Base-by-base conservation (phyloP, 2,113 vertebrate genomes). In the Perca fluviatilis region DNA sequence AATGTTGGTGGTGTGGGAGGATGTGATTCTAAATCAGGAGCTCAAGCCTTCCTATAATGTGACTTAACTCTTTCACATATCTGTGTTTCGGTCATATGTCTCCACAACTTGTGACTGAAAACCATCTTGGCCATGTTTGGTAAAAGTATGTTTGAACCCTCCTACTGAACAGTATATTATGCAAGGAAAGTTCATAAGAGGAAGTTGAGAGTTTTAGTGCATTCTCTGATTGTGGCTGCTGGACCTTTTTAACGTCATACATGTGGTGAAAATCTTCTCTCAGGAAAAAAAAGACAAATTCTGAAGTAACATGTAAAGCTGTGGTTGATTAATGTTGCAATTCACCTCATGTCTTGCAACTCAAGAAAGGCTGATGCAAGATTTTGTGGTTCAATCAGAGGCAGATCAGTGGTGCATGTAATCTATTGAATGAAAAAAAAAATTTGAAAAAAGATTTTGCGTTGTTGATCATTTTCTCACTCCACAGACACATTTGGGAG, bases 51-150 rank as follows among this genome's bases (percentile, higher is more conserved):
- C 9, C 69, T 36, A n/a, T 43, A 69, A 49, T 21, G 33, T 72
- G 63, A 83, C 71, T 53, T 30, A 23, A 84, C 72, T 50, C 64
- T 70, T 66, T 82, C n/a, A 33, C 70, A 40, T 50, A 27, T 13
- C 66, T 58, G 16, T 0, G 21, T 85, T 84, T 82, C 53, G 19
- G 86, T 92, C 92, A 90, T 73, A 83, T 86, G 88, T 60, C 77
- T 85, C 19, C 46, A 25, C 74, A 88, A 60, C 86, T 65, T 84
- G 91, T 94, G 92, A 93, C 88, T 71, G 65, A 83, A 83, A 88
- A 70, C 64, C 16, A 23, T 0, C 21, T 27, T 19, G 61, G 60
- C 70, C 64, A 16, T 50, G 54, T 85, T 64, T 30, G 43, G 40
- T 64, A 54, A 84, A 82, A 74, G 27, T 23, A 7, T 6, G 53